A percentile compares a stretch with the other conserved stretches of the same genome.
Evolutionary conservation across 1,140 invertebrate species (phyloP).

Genomic region (Amyelois transitella): DNA sequence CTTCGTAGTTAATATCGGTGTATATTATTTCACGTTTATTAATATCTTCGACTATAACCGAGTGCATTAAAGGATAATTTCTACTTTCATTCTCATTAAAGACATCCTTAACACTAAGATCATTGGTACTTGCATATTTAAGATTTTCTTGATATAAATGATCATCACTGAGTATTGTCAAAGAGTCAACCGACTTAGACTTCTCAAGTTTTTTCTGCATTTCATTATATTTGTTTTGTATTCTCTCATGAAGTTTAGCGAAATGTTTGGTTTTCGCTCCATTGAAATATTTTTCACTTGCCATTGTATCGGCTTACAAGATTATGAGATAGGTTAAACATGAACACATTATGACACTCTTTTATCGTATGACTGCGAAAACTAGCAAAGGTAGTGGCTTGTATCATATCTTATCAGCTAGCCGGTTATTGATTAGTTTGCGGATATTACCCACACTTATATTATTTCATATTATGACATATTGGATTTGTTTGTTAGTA

Average conservation of each 20-base stretch:
- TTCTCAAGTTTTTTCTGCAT: conserved; percentile 59
- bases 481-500: too few species aligned
- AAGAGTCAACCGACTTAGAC: conserved; percentile 49
- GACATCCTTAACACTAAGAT: conserved; percentile 27
- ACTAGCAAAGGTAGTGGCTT: background rate
- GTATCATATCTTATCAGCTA: conserved; percentile 35
- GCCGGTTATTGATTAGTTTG: conserved; percentile 27
- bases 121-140: conserved; percentile 28
- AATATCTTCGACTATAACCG: conserved; percentile 17
- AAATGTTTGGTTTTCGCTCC: conserved; percentile 29
- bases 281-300: background rate
- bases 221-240: conserved; percentile 57
- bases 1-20: conserved; percentile 25
- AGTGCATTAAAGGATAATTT: conserved; percentile 2
- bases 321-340: conserved; percentile 15
- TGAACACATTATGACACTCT: conserved; percentile 20
- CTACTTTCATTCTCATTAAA: conserved; percentile 4
- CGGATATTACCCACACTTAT: conserved; percentile 14
- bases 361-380: background rate
- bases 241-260: conserved; percentile 45
- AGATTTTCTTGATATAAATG: conserved; percentile 25
- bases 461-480: background rate
- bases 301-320: too few species aligned
- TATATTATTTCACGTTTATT: conserved; percentile 26
- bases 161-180: conserved; percentile 31